These are phyloP conservation scores for Tetrao urogallus DNA, from an alignment of 2,113 vertebrate species.

Conservation along the genomic window DNA sequence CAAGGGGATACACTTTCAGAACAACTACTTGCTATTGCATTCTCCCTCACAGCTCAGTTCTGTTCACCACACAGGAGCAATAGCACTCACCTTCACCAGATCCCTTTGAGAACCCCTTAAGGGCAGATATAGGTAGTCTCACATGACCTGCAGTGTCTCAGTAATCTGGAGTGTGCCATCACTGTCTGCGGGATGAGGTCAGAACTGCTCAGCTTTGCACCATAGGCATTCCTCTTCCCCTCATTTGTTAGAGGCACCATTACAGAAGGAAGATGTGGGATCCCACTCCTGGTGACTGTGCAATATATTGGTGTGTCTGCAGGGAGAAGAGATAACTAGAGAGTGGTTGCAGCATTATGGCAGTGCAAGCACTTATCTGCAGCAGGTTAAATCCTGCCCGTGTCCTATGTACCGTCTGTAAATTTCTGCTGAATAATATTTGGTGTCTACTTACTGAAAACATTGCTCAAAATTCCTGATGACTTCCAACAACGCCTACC, in stretches of 20 bases:
- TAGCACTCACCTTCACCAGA: background rate
- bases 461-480: background rate
- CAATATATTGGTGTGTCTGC: background rate
- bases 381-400: background rate
- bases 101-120: background rate
- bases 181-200: background rate
- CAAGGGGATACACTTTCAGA: background rate
- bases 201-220: background rate
- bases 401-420: background rate
- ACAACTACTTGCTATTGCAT: background rate
- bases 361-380: background rate
- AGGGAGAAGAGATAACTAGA: background rate
- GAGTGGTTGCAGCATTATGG: background rate
- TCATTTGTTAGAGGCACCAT: fast-evolving
- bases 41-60: background rate
- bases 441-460: background rate
- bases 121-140: background rate
- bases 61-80: background rate
- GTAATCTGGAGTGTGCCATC: background rate
- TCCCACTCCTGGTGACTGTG: background rate
- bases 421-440: background rate
- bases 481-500: background rate
- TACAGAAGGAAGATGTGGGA: background rate
- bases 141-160: background rate
- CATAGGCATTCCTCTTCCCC: background rate